A percentile compares a stretch with the other conserved stretches of the same genome.
These are phyloP conservation scores for Adoxophyes honmai DNA, from an alignment of 1,140 invertebrate species.

Conservation along the genomic window DNA sequence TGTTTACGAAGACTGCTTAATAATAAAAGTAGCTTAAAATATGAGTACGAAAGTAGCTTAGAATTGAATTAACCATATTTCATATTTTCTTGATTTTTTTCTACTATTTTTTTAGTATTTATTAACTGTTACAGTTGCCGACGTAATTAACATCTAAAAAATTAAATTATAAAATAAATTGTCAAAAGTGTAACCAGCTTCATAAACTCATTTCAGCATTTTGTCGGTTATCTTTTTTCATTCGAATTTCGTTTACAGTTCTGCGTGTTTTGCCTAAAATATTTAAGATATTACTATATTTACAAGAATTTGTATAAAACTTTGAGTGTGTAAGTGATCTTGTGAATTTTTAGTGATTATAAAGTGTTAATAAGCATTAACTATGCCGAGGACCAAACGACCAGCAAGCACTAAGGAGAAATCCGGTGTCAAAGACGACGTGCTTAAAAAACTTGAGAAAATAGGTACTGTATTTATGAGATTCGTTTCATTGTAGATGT, in stretches of 20 bases:
- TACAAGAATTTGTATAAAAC: not conserved
- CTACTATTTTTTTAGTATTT: too few species aligned
- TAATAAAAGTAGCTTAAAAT: too few species aligned
- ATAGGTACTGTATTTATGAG: slow-evolving; percentile 33
- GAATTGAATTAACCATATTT: too few species aligned
- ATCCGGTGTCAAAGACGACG: slow-evolving; percentile 40
- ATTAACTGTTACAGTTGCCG: too few species aligned
- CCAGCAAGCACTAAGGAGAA: slow-evolving; percentile 52
- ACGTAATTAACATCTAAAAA: too few species aligned
- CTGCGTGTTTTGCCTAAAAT: not conserved
- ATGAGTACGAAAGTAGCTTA: too few species aligned
- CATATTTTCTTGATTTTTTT: too few species aligned
- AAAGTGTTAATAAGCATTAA: slow-evolving; percentile 11
- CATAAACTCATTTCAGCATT: not conserved
- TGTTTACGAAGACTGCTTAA: too few species aligned
- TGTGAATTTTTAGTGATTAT: not conserved
- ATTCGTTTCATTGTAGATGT: too few species aligned
- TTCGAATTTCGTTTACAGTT: slow-evolving; percentile 1
- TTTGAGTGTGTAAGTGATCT: not conserved
- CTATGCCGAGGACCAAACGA: slow-evolving; percentile 67
- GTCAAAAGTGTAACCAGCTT: not conserved
- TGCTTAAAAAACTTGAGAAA: slow-evolving; percentile 52
- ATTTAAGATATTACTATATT: not conserved
- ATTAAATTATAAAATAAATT: too few species aligned
- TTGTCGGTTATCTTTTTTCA: slow-evolving; percentile 9